Conservation (phyloP, 2,113 vertebrate genomes). For the Limnothrissa miodon region DNA sequence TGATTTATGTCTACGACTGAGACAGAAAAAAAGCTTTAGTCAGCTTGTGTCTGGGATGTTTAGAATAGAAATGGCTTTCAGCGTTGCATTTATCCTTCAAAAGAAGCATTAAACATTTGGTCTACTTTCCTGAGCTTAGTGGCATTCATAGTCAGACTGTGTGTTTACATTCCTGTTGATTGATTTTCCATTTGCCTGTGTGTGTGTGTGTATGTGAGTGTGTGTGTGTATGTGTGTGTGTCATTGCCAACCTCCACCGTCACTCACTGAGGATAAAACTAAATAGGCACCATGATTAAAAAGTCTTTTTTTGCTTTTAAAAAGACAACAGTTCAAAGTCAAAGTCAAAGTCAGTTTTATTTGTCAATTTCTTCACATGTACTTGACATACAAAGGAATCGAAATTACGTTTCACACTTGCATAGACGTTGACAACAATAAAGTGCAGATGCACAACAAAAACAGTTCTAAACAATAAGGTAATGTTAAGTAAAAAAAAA, state of each 20-base stretch:
- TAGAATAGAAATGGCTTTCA: background rate
- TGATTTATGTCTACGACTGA: background rate
- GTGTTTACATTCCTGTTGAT: background rate
- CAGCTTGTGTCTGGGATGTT: background rate
- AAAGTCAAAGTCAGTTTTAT: no score
- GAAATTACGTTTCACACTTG: no score
- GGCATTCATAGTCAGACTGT: background rate
- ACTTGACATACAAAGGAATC: no score
- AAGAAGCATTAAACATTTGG: background rate
- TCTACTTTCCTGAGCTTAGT: background rate
- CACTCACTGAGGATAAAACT: background rate
- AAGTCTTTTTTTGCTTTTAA: no score
- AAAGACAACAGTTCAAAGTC: no score
- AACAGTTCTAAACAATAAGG: no score
- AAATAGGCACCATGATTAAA: background rate
- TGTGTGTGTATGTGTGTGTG: no score
- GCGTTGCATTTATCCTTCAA: background rate
- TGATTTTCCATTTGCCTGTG: background rate
- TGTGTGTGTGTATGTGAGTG: background rate
- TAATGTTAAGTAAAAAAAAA: no score
- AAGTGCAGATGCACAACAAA: no score
- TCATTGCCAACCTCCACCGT: no score
- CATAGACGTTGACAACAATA: no score
- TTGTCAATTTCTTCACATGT: no score
- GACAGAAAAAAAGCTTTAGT: background rate